Percentiles rank a stretch among this genome's conserved stretches.
These are phyloP conservation scores for Anadara kagoshimensis DNA, from an alignment of 1,140 invertebrate genomes.

Conservation along the genomic window DNA sequence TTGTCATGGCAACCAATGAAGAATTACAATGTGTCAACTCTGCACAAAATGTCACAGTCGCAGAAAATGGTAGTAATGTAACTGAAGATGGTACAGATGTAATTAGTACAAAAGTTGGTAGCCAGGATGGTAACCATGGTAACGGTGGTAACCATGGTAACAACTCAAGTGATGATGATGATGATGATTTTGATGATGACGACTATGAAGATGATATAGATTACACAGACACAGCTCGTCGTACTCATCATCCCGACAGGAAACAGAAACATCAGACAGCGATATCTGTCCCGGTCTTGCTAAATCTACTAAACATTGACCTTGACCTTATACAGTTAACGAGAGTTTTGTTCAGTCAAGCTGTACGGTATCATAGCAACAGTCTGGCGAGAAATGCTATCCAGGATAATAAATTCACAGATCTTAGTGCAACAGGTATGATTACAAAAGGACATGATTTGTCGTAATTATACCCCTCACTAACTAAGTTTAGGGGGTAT, in stretches of 20 bases:
- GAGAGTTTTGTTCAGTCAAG: conserved; percentile 44
- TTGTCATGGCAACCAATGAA: conserved; percentile 2
- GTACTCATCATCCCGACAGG: neutral
- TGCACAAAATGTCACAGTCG: too few relatives aligned
- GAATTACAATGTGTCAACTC: too few relatives aligned
- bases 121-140: neutral
- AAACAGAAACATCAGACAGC: conserved; percentile 2
- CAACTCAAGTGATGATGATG: conserved; percentile 14
- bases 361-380: conserved; percentile 36
- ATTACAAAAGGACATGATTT: too few relatives aligned
- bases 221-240: neutral
- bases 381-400: conserved; percentile 38
- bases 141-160: conserved; percentile 14
- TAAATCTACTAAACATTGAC: conserved; percentile 25
- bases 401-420: conserved; percentile 19
- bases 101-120: neutral
- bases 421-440: conserved; percentile 34
- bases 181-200: conserved; percentile 15
- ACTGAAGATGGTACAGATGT: neutral
- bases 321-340: conserved; percentile 22
- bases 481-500: too few relatives aligned
- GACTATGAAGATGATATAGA: conserved; percentile 24
- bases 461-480: too few relatives aligned
- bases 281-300: conserved; percentile 34
- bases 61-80: too few relatives aligned